Evolutionary conservation across 2,888 invertebrate species (phyloP).

Genomic region (Molanna angustata): DNA sequence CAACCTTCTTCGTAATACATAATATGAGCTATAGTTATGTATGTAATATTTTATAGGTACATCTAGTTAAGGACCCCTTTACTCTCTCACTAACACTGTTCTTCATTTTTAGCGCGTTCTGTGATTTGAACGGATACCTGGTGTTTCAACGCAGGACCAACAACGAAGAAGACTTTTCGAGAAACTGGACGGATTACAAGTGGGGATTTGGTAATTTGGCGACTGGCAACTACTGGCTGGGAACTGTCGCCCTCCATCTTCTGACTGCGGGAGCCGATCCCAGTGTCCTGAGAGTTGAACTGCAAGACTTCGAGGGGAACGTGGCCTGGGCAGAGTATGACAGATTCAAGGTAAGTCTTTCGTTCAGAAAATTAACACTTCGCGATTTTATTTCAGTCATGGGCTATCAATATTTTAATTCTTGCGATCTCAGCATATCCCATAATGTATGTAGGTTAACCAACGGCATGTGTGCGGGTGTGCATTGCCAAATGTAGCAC

Average conservation of each 20-base stretch:
- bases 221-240: constrained; percentile 57
- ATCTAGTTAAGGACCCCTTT: too few species aligned
- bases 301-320: constrained; percentile 50
- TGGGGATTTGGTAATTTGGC: constrained; percentile 55
- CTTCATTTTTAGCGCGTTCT: constrained; percentile 18
- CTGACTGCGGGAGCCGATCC: constrained; percentile 43
- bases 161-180: constrained; percentile 50
- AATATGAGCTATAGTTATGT: too few species aligned
- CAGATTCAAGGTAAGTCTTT: constrained; percentile 35
- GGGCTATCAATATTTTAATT: too few species aligned
- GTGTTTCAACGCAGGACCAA: constrained; percentile 50
- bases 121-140: constrained; percentile 53
- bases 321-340: constrained; percentile 54
- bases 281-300: constrained; percentile 48
- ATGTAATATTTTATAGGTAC: too few species aligned
- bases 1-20: too few species aligned
- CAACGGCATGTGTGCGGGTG: too few species aligned
- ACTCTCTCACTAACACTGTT: too few species aligned
- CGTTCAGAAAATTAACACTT: too few species aligned
- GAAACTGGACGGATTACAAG: constrained; percentile 56
- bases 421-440: neutral
- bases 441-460: neutral
- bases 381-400: neutral
- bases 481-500: too few species aligned
- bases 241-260: constrained; percentile 54